Base-by-base conservation (phyloP, 2,113 vertebrate genomes). In the Centropus bengalensis region DNA sequence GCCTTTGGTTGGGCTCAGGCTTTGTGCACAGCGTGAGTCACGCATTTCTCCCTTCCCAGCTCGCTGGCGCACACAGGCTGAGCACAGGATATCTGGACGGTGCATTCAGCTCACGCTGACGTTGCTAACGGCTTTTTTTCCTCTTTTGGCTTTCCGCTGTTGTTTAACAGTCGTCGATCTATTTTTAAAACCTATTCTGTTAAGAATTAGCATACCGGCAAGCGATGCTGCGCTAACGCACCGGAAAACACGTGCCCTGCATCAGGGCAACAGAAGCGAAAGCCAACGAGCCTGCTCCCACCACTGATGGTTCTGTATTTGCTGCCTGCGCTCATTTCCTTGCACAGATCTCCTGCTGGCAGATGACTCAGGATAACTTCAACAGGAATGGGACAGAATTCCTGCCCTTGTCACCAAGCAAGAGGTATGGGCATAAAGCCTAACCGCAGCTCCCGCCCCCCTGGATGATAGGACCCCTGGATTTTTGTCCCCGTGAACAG, bases 101-200 rank as follows among this genome's bases (percentile, higher is more conserved):
- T 19, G 12, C 88, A 2, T 9, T 44, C 89, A 5, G 90, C 88
- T 44, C 40, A 1, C 20, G 4, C 85, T 64, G 1, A 14, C 47
- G 36, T 3, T 15, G 12, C 81, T 49, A 51, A 32, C 21, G 38
- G 8, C 74, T 36, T 26, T 8, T 42, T 40, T 70, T 79, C 91
- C 86, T 88, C 93, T 77, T n/a, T 69, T 60, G 92, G 82, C 63
- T 95, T 94, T 51, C 93, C 59, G 70, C 45, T 85, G 9, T 68
- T 63, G 86, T 60, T 60, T 26, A 42, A 5, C 75, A n/a, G 93
- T 27, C 59, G 47, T 22, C 40, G 93, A 33, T 73, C 95, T 96
- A 94, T 95, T 95, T 96, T 95, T 93, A 91, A 76, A 76, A 70
- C 4, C 89, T 14, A 80, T 94, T 70, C 96, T 89, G 93, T 81